Base-by-base conservation (phyloP, 2,797 vertebrate genomes). In the Coregonus ussuriensis region DNA sequence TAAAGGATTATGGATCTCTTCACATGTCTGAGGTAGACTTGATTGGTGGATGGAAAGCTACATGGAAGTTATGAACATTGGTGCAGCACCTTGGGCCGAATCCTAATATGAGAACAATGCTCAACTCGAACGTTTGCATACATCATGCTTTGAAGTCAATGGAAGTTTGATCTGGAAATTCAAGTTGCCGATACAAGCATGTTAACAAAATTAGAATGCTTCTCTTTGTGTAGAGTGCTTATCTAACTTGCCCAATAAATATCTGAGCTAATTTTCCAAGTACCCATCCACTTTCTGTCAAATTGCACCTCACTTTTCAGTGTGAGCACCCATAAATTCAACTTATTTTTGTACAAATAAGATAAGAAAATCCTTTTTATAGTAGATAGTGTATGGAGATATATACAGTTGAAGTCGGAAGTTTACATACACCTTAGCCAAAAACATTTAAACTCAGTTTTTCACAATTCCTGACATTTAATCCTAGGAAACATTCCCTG, bases 301-400 rank as follows among this genome's bases (percentile, higher is more conserved):
- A 79, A 56, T 66, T 68, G 71, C 37, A 67, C 68, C 66, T 81
- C 37, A 75, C 13, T 21, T 5, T 66, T 31, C 31, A 79, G 67
- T 67, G 11, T 9, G 77, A 80, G 80, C 73, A 59, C 16, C 67
- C 59, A 51, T 53, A 87, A 72, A 51, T 54, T 53, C 81, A 47
- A 81, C 25, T 89, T 33, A 14, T 75, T 67, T 87, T 90, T 89
- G 35, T 89, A 82, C 84, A 54, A 41, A n/a, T 73, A 78, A 73
- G 35, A 79, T 33, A 83, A 82, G 71, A 88, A 87, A 79, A 21
- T 62, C 21, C 80, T 82, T 90, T 91, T 88, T 90, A 76, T 86
- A 84, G 72, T 74, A 75, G 82, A 77, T 86, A 79, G 63, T 85
- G 86, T 77, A 76, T 88, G 78, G 77, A 88, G 78, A 54, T 84